phyloP scores from a whole-genome alignment of 2,113 vertebrate genomes.

The Nerophis lumbriciformis region DNA sequence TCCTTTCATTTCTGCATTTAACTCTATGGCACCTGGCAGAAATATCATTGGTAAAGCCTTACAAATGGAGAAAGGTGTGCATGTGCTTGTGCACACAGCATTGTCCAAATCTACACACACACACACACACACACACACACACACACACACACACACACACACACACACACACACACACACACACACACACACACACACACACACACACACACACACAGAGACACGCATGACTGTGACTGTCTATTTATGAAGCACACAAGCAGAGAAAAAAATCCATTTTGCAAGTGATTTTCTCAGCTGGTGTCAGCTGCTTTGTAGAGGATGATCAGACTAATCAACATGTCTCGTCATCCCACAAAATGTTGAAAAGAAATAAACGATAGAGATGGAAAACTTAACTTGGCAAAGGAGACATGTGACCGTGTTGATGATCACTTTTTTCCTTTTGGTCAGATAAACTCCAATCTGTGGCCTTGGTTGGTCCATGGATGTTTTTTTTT shows the following conservation, averaged over 20 bases:
- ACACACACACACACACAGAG: too few relatives aligned
- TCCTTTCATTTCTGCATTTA: too few relatives aligned
- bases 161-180: conserved; percentile 26
- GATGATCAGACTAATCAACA: background rate
- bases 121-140: too few relatives aligned
- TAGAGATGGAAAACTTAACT: background rate
- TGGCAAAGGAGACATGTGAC: conserved; percentile 29
- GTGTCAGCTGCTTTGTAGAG: too few relatives aligned
- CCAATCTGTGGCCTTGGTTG: conserved; percentile 34
- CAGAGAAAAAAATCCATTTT: conserved; percentile 1
- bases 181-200: conserved; percentile 4
- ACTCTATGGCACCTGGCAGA: too few relatives aligned
- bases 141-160: too few relatives aligned
- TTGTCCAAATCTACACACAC: conserved; percentile 37
- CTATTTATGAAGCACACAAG: conserved; percentile 31
- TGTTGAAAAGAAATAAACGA: too few relatives aligned
- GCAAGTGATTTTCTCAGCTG: background rate
- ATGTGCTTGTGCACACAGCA: too few relatives aligned
- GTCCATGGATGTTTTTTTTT: conserved; percentile 40
- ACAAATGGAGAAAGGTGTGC: conserved; percentile 21
- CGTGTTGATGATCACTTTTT: conserved; percentile 46
- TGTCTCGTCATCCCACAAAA: background rate
- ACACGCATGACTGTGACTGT: conserved; percentile 34
- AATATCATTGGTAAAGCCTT: background rate
- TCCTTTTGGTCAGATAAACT: conserved; percentile 33